Conservation (phyloP, 2,888 invertebrate species). For the Rotaria magnacalcarata region DNA sequence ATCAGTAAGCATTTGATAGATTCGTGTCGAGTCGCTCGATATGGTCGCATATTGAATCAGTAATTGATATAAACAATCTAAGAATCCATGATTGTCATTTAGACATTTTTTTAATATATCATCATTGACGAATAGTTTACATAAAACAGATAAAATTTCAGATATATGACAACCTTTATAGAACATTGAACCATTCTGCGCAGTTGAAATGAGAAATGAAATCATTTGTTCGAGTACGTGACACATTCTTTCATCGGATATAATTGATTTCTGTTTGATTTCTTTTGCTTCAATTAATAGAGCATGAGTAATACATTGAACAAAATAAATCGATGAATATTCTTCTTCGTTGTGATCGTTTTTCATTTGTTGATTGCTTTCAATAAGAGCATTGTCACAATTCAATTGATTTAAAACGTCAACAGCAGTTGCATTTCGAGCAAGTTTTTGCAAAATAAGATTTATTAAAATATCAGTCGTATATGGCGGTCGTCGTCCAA, state of each 20-base stretch:
- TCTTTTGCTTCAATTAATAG: background rate
- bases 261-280: background rate
- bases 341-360: background rate
- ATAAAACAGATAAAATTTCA: background rate
- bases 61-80: background rate
- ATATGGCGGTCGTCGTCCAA: background rate
- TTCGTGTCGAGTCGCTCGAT: background rate
- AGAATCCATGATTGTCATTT: background rate
- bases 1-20: background rate
- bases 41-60: background rate
- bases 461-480: background rate
- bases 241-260: background rate
- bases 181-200: background rate
- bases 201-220: background rate
- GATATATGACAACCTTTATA: background rate
- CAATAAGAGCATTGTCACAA: background rate
- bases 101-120: background rate
- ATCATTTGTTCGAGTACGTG: background rate
- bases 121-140: conserved; percentile 1
- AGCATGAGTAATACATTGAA: background rate
- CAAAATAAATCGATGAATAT: background rate
- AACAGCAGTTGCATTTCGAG: background rate
- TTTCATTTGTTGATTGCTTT: background rate
- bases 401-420: background rate
- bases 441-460: background rate